phyloP scores from a whole-genome alignment of 2,113 vertebrate genomes.

The Fregata magnificens region DNA sequence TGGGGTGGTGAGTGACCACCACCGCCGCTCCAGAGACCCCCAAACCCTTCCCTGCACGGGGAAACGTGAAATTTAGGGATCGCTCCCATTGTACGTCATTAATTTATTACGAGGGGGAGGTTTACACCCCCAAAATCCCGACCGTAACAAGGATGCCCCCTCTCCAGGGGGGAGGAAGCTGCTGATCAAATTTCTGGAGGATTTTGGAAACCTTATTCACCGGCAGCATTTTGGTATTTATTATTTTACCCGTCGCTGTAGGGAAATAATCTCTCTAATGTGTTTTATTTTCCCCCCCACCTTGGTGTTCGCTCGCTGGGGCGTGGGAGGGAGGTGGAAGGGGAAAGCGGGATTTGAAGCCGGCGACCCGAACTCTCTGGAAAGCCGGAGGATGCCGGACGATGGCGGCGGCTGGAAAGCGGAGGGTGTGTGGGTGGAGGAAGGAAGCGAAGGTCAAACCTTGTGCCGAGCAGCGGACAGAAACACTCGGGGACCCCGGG shows the following conservation, averaged over 20 bases:
- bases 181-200: not conserved
- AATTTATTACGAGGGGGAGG: not conserved
- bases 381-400: not conserved
- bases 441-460: constrained; percentile 6
- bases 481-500: not conserved
- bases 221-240: not conserved
- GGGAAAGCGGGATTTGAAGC: not conserved
- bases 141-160: accelerated
- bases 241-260: not conserved
- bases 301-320: accelerated
- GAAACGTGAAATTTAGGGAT: not conserved
- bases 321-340: not conserved
- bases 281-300: not conserved
- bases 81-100: accelerated
- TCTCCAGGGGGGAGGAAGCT: not conserved
- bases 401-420: not conserved
- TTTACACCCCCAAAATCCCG: not conserved
- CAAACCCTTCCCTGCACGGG: accelerated
- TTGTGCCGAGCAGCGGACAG: not conserved
- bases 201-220: accelerated
- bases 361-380: not conserved
- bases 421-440: not conserved
- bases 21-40: not conserved
- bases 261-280: not conserved
- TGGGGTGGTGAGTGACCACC: no score